Base-by-base conservation (phyloP, 1,140 invertebrate species). In the Rhizoglyphus robini region DNA sequence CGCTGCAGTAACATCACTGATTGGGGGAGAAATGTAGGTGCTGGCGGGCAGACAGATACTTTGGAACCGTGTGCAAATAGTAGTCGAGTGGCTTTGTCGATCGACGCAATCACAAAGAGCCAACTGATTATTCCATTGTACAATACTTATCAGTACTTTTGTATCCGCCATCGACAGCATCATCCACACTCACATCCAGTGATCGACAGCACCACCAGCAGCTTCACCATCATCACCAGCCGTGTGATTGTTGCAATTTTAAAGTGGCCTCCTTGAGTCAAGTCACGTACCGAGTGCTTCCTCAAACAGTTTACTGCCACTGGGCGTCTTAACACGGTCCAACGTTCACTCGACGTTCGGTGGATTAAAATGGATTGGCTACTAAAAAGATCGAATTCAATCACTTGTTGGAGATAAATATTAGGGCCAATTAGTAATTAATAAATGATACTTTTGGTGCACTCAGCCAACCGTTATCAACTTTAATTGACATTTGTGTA, bases 181-280 rank as follows among this genome's bases (percentile, higher is more conserved):
- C 51, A 54, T 32, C 51, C 51, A 54, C 51, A 54, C 51, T 54
- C 51, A 54, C 51, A 27, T 23, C 51, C 8, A 25, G 51, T 20
- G 8, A 32, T 11, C 51, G 20, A 54, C 51, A 54, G 51, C 51
- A 54, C 20, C 51, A 54, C 20, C 51, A 54, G 8, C 51, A 27
- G 51, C 51, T 11, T 11, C 51, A 54, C 8, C 51, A 54, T 11
- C 51, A 54, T 15, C 51, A 54, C 23, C 23, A 32, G 8, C 8
- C 8, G 8, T 11, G 36, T 11, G 18, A 41, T 41, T 8, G 36
- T n/a, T 41, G 8, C 8, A 18, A 11, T 11, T 8, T 41, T 41
- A 41, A 41, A 18, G 36, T 41, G 18, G 8, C 36, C 8, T 11
- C 18, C 36, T 18, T 41, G 36, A n/a, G n/a, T n/a, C n/a, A n/a